These are phyloP conservation scores for Poecile montanus DNA, from an alignment of 2,797 vertebrate species.

Conservation along the genomic window DNA sequence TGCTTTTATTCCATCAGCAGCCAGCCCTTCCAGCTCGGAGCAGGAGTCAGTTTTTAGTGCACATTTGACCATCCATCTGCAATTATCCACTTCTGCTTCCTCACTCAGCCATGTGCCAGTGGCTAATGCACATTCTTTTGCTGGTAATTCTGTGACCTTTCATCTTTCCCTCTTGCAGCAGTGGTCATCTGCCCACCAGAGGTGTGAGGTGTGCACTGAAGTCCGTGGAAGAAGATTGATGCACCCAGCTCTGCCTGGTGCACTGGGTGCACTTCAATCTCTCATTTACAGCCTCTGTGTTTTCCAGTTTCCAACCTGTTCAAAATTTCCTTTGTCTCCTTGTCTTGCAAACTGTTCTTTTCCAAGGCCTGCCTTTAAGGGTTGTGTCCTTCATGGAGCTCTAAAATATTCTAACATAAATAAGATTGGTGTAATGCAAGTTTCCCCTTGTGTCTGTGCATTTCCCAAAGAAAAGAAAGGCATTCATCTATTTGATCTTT, in stretches of 20 bases:
- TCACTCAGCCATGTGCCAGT: accelerated
- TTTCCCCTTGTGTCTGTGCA: not conserved
- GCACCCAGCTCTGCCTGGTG: not conserved
- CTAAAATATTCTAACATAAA: not conserved
- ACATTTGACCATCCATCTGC: not conserved
- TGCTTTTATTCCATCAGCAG: not conserved
- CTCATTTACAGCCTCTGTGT: not conserved
- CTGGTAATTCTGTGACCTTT: not conserved
- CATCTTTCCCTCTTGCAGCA: not conserved
- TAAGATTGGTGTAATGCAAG: not conserved
- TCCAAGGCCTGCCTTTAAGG: not conserved
- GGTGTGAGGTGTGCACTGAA: not conserved
- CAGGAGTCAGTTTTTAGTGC: not conserved
- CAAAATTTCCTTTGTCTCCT: not conserved
- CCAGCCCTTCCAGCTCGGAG: not conserved
- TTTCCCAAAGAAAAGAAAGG: not conserved
- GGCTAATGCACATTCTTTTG: not conserved
- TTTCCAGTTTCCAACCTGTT: not conserved
- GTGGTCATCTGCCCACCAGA: not conserved
- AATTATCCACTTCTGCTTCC: not conserved
- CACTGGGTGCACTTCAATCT: not conserved
- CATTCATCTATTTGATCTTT: not conserved
- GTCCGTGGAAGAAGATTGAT: not conserved
- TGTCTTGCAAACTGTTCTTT: not conserved
- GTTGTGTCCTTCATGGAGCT: not conserved